phyloP scores from a whole-genome alignment of 2,797 vertebrate species.

The Notoglanidium macrostoma region DNA sequence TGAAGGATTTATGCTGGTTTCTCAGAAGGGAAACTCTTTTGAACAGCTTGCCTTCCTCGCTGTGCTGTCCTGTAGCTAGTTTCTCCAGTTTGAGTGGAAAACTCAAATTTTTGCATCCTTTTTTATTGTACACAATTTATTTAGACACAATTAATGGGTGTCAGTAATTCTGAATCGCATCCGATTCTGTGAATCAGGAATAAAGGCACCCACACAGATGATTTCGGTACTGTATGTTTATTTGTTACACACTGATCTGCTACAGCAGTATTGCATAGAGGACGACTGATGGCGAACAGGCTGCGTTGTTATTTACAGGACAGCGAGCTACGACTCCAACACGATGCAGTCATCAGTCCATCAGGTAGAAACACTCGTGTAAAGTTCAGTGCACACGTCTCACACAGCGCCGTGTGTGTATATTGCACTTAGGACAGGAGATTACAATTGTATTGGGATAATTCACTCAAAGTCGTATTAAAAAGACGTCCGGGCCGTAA shows the following conservation, averaged over 20 bases:
- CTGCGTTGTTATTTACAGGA: conserved; percentile 55
- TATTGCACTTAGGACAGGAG: conserved; percentile 63
- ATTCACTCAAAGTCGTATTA: conserved; percentile 13
- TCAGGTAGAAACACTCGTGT: conserved; percentile 28
- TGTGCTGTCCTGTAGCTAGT: background rate
- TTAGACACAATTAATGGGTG: background rate
- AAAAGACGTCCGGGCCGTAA: conserved; percentile 33
- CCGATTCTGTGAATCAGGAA: background rate
- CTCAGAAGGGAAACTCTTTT: background rate
- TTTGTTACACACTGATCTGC: conserved; percentile 56
- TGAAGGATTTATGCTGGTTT: background rate
- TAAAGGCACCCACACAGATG: background rate
- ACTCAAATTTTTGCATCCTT: background rate
- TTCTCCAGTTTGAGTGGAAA: background rate
- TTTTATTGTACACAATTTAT: background rate
- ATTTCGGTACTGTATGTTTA: conserved; percentile 19
- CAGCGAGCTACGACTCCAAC: conserved; percentile 33
- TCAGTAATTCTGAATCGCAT: background rate
- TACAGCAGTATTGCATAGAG: conserved; percentile 65
- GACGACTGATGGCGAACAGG: conserved; percentile 52
- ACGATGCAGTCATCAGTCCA: conserved; percentile 24
- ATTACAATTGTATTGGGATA: conserved; percentile 57
- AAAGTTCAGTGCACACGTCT: conserved; percentile 34
- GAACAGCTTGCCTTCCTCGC: background rate
- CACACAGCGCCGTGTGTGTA: conserved; percentile 44